Conservation (phyloP, 2,888 invertebrate genomes). For the Drosophila siamana region DNA sequence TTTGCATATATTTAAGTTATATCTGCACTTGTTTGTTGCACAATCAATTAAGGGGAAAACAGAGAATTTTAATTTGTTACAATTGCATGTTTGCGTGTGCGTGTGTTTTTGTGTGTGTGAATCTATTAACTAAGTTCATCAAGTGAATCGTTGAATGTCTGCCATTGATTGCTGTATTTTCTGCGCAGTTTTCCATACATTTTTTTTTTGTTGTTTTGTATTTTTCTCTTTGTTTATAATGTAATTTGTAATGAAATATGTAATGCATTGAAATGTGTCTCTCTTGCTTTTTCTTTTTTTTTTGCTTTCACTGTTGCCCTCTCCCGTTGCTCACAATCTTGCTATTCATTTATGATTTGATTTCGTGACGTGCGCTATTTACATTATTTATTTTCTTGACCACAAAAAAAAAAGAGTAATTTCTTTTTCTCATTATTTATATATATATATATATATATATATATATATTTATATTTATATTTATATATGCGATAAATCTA, state of each 20-base stretch:
- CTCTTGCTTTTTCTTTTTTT: not conserved
- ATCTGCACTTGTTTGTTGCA: slow-evolving; percentile 38
- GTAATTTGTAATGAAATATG: slow-evolving; percentile 19
- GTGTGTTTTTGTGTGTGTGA: slow-evolving; percentile 21
- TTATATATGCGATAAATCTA: slow-evolving; percentile 16
- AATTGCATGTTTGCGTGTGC: slow-evolving; percentile 12
- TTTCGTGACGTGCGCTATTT: slow-evolving; percentile 25
- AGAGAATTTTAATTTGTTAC: slow-evolving; percentile 23
- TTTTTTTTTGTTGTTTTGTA: not conserved
- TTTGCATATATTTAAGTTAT: slow-evolving; percentile 48
- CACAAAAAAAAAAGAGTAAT: slow-evolving; percentile 25
- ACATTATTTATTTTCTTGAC: slow-evolving; percentile 18
- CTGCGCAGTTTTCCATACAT: not conserved
- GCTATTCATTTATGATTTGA: not conserved
- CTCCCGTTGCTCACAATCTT: not conserved
- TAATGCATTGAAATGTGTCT: slow-evolving; percentile 15
- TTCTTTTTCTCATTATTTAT: slow-evolving; percentile 1
- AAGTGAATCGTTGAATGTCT: slow-evolving; percentile 17
- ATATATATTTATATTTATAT: slow-evolving; percentile 12
- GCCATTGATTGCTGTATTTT: slow-evolving; percentile 12
- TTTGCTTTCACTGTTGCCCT: not conserved
- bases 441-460: slow-evolving; percentile 2
- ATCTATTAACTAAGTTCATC: slow-evolving; percentile 36
- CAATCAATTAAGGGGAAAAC: slow-evolving; percentile 26
- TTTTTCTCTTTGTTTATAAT: not conserved